Evolutionary conservation across 1,140 invertebrate species (phyloP), one percentile per base, ranked within the genome.

Genomic region (Drosophila varians): DNA sequence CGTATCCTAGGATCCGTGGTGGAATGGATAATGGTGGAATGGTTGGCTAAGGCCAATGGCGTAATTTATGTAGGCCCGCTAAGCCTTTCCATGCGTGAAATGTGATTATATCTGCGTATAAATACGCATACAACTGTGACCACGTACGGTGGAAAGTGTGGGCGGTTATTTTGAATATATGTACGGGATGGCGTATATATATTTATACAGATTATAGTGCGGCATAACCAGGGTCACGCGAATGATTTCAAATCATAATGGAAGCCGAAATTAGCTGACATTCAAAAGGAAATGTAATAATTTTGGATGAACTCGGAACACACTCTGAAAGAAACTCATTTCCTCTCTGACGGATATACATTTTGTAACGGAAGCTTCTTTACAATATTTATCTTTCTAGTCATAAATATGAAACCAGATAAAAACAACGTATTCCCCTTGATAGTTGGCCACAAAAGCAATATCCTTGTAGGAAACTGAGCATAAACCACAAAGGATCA

Each of bases 41-140:
- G 58, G 38, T 9, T 26, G 12, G 53, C 21, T 40, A 52, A 46
- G 73, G 56, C 77, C 77, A 74, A 82, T 73, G 78, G 58, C 69
- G 74, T 83, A 83, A 80, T 80, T 82, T 82, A 83, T 77, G 78
- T 69, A 83, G 73, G 70, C 74, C 21, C 62, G 74, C 58, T 66
- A 74, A 83, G 78, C 70, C 64, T 64, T 77, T 83, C 56, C 79
- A 83, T 65, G 78, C 78, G 78, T 83, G 56, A 83, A 83, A 83
- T 83, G 57, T 83, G 78, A 77, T 83, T 83, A 83, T 83, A 77
- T 83, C 62, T 83, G 48, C 54, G 53, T 49, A 74, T 69, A 77
- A 61, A 43, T 65, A 46, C 52, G 51, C 68, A 52, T 34, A 77
- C 47, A 75, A 36, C 38, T 69, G 40, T 21, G 55, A 43, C 45